These are phyloP conservation scores for Deilephila elpenor DNA, from an alignment of 2,888 invertebrate genomes.

Conservation along the genomic window DNA sequence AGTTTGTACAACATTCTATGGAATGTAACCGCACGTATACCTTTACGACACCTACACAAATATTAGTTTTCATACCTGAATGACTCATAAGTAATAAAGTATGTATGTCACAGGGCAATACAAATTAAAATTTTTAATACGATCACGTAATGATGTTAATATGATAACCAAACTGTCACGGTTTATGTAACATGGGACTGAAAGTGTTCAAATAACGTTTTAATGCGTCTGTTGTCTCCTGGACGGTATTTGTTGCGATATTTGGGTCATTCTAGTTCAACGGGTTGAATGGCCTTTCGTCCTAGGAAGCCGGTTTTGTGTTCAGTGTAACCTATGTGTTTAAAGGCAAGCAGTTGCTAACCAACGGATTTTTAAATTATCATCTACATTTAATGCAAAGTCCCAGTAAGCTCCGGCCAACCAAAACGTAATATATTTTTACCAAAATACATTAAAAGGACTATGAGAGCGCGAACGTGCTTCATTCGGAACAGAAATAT, in stretches of 20 bases:
- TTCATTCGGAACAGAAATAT: slow-evolving; percentile 17
- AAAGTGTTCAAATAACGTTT: slow-evolving; percentile 47
- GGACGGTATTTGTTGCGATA: slow-evolving; percentile 66
- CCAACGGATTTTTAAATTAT: not conserved
- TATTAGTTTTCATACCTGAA: not conserved
- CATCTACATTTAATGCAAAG: not conserved
- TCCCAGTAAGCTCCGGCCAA: not conserved
- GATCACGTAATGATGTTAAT: slow-evolving; percentile 22
- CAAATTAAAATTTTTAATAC: slow-evolving; percentile 5
- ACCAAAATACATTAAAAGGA: slow-evolving; percentile 12
- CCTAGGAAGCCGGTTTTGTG: slow-evolving; percentile 65
- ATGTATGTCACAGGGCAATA: slow-evolving; percentile 16
- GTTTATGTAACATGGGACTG: slow-evolving; percentile 35
- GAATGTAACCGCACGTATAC: not conserved
- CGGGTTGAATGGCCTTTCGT: slow-evolving; percentile 70
- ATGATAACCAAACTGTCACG: slow-evolving; percentile 12
- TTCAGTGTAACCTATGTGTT: slow-evolving; percentile 36
- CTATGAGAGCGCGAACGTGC: slow-evolving; percentile 21
- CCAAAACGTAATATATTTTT: not conserved
- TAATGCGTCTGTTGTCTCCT: slow-evolving; percentile 46
- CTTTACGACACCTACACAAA: not conserved
- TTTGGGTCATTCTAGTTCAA: slow-evolving; percentile 77
- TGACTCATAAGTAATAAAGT: not conserved
- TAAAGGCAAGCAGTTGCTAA: slow-evolving; percentile 14
- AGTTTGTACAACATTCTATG: not conserved